phyloP scores from a whole-genome alignment of 2,888 invertebrate species.

The Phaedon cochleariae region DNA sequence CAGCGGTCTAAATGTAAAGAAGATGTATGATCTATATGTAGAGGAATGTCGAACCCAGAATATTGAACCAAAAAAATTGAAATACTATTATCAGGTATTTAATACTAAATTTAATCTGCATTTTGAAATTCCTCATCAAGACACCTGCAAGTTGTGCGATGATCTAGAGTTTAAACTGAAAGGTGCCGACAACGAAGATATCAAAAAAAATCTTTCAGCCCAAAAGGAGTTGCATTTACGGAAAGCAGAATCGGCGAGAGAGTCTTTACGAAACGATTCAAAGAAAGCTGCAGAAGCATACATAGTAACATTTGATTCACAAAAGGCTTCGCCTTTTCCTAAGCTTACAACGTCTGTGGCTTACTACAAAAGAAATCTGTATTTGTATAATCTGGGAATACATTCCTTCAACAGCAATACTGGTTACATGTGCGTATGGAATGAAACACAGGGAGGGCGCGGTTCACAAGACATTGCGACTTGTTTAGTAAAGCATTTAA shows the following conservation, averaged over 20 bases:
- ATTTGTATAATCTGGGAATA: constrained; percentile 13
- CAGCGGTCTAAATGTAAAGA: constrained; percentile 19
- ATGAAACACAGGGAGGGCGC: constrained; percentile 5
- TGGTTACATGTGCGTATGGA: constrained; percentile 4
- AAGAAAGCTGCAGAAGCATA: constrained; percentile 10
- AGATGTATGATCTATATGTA: constrained; percentile 17
- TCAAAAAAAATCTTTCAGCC: not conserved
- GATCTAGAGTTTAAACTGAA: constrained; percentile 5
- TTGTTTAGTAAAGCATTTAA: constrained; percentile 5
- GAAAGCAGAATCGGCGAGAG: constrained; percentile 7
- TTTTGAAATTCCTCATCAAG: constrained; percentile 16
- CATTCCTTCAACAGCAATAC: not conserved
- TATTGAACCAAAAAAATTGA: constrained; percentile 10
- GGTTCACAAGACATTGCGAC: constrained; percentile 19
- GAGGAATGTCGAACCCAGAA: constrained; percentile 9
- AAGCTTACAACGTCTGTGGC: constrained; percentile 46
- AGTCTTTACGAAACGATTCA: not conserved
- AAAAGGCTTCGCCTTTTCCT: constrained; percentile 36
- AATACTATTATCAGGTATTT: constrained; percentile 13
- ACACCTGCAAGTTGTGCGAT: constrained; percentile 21
- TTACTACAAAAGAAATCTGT: constrained; percentile 47
- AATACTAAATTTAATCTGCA: constrained; percentile 18
- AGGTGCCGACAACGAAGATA: not conserved
- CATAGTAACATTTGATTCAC: constrained; percentile 28
- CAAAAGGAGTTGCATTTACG: constrained; percentile 2